phyloP scores from a whole-genome alignment of 2,797 vertebrate species.

The Telmatherina bonti region DNA sequence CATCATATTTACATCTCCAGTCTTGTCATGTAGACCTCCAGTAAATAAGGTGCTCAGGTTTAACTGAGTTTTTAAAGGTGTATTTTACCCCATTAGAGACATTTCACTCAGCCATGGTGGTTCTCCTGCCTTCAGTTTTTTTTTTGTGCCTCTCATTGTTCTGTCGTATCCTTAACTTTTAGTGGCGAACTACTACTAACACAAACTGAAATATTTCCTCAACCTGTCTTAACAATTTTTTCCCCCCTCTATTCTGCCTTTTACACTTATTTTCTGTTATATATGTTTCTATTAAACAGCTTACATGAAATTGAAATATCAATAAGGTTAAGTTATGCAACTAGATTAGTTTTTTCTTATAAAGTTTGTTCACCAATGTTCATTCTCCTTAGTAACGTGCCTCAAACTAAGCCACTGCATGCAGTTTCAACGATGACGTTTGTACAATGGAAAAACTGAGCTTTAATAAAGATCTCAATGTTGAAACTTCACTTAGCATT shows the following conservation, averaged over 20 bases:
- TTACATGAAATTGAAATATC: constrained; percentile 80
- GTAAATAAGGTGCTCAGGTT: constrained; percentile 71
- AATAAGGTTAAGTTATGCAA: constrained; percentile 87
- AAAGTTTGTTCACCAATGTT: constrained; percentile 63
- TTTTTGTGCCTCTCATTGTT: constrained; percentile 71
- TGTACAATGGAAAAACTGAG: constrained; percentile 87
- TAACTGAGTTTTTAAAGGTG: constrained; percentile 68
- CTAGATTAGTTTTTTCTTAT: constrained; percentile 50
- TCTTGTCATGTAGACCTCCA: constrained; percentile 64
- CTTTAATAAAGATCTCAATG: constrained; percentile 90
- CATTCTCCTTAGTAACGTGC: constrained; percentile 85
- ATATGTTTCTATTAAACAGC: constrained; percentile 64
- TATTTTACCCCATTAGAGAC: constrained; percentile 38
- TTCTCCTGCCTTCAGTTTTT: constrained; percentile 72
- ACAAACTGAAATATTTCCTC: constrained; percentile 67
- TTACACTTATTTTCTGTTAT: constrained; percentile 64
- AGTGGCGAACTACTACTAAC: constrained; percentile 55
- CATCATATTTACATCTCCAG: constrained; percentile 25
- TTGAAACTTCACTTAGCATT: constrained; percentile 68
- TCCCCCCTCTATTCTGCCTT: constrained; percentile 67
- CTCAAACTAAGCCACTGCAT: constrained; percentile 88
- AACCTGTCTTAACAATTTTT: constrained; percentile 74
- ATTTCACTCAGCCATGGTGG: constrained; percentile 56
- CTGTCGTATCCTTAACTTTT: constrained; percentile 44
- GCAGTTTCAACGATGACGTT: constrained; percentile 87